phyloP scores from a whole-genome alignment of 2,113 vertebrate species.

The Urocolius indicus region DNA sequence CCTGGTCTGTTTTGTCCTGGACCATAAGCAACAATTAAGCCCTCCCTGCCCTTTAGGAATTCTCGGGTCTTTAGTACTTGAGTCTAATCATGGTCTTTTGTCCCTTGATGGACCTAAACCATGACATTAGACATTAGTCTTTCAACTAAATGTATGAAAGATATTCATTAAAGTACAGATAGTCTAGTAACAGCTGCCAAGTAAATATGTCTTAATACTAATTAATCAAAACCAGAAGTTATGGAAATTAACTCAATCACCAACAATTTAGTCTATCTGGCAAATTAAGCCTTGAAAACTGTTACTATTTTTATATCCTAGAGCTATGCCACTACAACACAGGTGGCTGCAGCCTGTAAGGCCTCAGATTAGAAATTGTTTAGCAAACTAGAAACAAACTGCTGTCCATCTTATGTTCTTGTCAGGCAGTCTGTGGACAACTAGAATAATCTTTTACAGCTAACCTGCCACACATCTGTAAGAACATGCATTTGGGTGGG shows the following conservation, averaged over 20 bases:
- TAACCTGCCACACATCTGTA: accelerated
- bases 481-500: background rate
- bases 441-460: background rate
- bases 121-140: background rate
- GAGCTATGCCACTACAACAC: background rate
- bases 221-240: constrained; percentile 24
- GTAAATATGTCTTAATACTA: background rate
- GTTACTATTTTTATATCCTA: background rate
- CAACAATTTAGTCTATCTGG: background rate
- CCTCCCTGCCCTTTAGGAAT: too few relatives aligned
- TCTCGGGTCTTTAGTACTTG: too few relatives aligned
- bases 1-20: too few relatives aligned
- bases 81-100: too few relatives aligned
- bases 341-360: background rate
- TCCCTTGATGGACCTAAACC: too few relatives aligned
- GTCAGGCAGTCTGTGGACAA: background rate
- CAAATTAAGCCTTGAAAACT: background rate
- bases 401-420: background rate
- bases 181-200: background rate
- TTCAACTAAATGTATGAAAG: background rate
- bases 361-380: background rate
- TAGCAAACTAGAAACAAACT: background rate
- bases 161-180: background rate
- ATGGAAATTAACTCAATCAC: background rate
- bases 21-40: too few relatives aligned